Evolutionary conservation across 2,888 invertebrate genomes (phyloP).

Genomic region (Troglohyphantes excavatus): DNA sequence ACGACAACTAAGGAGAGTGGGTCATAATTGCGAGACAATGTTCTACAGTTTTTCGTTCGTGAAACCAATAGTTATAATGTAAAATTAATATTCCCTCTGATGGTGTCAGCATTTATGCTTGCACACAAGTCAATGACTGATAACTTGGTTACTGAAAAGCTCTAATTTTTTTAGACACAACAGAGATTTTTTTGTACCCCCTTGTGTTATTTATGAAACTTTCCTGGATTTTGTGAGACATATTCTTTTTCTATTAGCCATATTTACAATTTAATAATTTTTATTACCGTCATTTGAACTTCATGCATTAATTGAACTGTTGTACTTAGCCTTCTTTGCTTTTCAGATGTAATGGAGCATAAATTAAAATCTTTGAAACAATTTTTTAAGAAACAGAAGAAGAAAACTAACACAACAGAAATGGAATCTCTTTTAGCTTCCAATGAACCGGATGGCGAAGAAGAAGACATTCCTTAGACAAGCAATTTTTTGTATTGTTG

Average conservation of each 20-base stretch:
- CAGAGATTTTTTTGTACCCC: not conserved
- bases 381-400: slow-evolving; percentile 51
- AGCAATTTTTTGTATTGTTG: too few relatives aligned
- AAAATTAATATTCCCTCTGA: too few relatives aligned
- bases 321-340: not conserved
- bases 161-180: not conserved
- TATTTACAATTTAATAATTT: too few relatives aligned
- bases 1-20: too few relatives aligned
- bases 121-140: too few relatives aligned
- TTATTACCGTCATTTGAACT: not conserved
- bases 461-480: not conserved
- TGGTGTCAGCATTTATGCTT: too few relatives aligned
- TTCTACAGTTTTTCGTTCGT: too few relatives aligned
- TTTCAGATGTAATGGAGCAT: slow-evolving; percentile 75
- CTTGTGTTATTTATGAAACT: not conserved
- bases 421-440: slow-evolving; percentile 53
- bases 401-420: slow-evolving; percentile 31
- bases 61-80: too few relatives aligned
- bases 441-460: slow-evolving; percentile 53
- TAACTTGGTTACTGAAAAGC: too few relatives aligned
- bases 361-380: slow-evolving; percentile 52
- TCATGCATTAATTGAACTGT: not conserved
- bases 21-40: too few relatives aligned
- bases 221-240: not conserved
- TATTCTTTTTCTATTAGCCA: too few relatives aligned